These are phyloP conservation scores for Cassiopea xamachana DNA, from an alignment of 30 jellyfish, hydroid and myxozoan species.

Conservation along the genomic window DNA sequence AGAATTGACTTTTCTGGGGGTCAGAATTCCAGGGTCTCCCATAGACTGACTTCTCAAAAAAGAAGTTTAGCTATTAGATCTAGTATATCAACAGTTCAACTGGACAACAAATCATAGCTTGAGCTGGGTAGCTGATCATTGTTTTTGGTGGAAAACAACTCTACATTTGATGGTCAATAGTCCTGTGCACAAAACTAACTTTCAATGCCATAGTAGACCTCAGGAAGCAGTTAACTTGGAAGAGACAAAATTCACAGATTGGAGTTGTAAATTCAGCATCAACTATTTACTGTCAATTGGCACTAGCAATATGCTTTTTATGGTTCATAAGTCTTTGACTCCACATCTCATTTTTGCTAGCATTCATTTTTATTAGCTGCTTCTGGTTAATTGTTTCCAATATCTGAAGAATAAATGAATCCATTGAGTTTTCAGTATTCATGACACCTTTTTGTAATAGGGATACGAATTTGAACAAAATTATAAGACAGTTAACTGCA, in stretches of 20 bases:
- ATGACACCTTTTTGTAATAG: neutral
- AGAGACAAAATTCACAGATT: neutral
- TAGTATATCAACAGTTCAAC: too few relatives aligned
- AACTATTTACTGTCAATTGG: neutral
- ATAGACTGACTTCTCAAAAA: too few relatives aligned
- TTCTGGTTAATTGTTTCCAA: conserved; percentile 2
- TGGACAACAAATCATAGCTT: too few relatives aligned
- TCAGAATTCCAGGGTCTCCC: too few relatives aligned
- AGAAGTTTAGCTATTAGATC: too few relatives aligned
- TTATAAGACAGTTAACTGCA: conserved; percentile 16
- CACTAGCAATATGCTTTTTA: neutral
- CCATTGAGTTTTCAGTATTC: neutral
- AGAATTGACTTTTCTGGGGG: too few relatives aligned
- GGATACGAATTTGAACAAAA: conserved; percentile 10
- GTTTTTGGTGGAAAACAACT: too few relatives aligned
- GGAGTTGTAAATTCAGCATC: neutral
- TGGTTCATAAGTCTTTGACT: neutral
- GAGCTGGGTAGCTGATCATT: too few relatives aligned
- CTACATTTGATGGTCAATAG: too few relatives aligned
- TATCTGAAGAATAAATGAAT: neutral
- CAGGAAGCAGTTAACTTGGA: too few relatives aligned
- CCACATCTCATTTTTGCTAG: neutral
- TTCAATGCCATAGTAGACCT: too few relatives aligned
- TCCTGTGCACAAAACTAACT: too few relatives aligned
- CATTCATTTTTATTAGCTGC: neutral